These are phyloP conservation scores for Phalacrocorax aristotelis DNA, from an alignment of 2,113 vertebrate genomes.

Conservation along the genomic window DNA sequence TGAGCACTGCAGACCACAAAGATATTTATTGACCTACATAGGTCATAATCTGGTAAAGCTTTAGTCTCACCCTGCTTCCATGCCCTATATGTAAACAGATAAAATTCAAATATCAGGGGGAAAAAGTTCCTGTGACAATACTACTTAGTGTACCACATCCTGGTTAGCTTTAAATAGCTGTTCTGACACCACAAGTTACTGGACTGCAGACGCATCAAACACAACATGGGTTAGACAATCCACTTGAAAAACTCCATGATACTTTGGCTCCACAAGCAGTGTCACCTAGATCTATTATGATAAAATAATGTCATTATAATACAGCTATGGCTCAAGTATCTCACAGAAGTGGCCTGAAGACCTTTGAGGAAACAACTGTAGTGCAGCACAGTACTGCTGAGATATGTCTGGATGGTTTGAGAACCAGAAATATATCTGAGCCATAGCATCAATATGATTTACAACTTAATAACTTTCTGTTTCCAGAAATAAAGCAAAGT, in stretches of 20 bases:
- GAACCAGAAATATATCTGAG: constrained; percentile 20
- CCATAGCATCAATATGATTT: constrained; percentile 57
- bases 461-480: constrained; percentile 73
- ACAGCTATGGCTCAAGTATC: neutral
- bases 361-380: neutral
- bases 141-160: neutral
- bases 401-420: neutral
- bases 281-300: neutral
- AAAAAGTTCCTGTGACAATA: neutral
- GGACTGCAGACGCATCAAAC: neutral
- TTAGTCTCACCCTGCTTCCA: neutral
- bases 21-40: neutral
- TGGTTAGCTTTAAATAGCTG: neutral
- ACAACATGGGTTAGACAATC: neutral
- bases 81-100: neutral
- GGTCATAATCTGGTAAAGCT: neutral
- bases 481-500: constrained; percentile 74
- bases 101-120: neutral
- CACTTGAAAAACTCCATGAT: neutral
- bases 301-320: neutral
- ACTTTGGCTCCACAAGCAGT: neutral
- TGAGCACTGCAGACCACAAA: neutral
- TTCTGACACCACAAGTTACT: neutral
- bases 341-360: neutral
- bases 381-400: neutral